These are phyloP conservation scores for Clarias batrachus DNA, from an alignment of 2,113 vertebrate genomes.

Conservation along the genomic window DNA sequence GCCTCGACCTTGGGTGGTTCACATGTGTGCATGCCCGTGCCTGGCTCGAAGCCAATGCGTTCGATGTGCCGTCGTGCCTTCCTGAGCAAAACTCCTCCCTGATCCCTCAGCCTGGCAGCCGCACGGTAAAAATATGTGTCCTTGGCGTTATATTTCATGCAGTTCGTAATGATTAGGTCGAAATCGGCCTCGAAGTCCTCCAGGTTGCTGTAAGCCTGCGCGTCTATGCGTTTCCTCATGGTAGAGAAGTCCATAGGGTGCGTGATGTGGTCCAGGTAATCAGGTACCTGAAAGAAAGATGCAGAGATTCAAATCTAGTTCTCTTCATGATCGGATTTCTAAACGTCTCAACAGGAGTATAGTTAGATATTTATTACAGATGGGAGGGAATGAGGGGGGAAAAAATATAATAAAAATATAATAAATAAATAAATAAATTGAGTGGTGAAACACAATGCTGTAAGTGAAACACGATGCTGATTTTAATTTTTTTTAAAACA, in stretches of 20 bases:
- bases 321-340: neutral
- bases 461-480: too few relatives aligned
- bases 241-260: slow-evolving; percentile 96
- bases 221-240: slow-evolving; percentile 86
- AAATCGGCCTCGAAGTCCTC: slow-evolving; percentile 91
- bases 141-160: slow-evolving; percentile 97
- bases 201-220: slow-evolving; percentile 85
- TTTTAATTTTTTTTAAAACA: too few relatives aligned
- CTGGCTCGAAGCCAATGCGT: slow-evolving; percentile 84
- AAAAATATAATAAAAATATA: too few relatives aligned
- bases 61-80: slow-evolving; percentile 85
- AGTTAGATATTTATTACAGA: neutral
- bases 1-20: slow-evolving; percentile 82
- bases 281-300: slow-evolving; percentile 81
- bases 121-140: slow-evolving; percentile 95
- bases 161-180: slow-evolving; percentile 91
- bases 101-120: slow-evolving; percentile 88
- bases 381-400: too few relatives aligned
- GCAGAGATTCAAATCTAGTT: slow-evolving; percentile 12
- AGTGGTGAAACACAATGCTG: too few relatives aligned
- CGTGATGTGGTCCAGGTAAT: slow-evolving; percentile 94
- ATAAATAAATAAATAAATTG: too few relatives aligned
- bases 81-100: slow-evolving; percentile 88
- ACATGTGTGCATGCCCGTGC: slow-evolving; percentile 87
- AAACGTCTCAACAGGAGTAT: neutral